Conservation (phyloP, 2,888 invertebrate species). For the Polydrusus tereticollis region DNA sequence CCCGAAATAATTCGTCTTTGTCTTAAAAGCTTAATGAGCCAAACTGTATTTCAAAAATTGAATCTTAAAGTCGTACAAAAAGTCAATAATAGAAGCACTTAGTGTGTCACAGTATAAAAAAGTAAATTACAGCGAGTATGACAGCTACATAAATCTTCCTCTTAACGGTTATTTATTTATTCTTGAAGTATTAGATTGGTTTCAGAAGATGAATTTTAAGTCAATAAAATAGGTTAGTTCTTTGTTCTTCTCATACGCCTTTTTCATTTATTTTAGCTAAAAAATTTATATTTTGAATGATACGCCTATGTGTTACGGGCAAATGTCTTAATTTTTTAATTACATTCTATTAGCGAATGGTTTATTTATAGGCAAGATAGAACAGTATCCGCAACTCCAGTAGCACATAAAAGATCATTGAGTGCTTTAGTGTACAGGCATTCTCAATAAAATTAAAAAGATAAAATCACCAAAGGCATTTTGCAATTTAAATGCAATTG, state of each 20-base stretch:
- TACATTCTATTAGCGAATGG: neutral
- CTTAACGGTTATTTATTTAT: constrained; percentile 5
- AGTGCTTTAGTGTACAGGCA: constrained; percentile 26
- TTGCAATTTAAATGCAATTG: constrained; percentile 49
- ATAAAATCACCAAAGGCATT: constrained; percentile 36
- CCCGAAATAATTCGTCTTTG: constrained; percentile 30
- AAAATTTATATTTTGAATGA: too few relatives aligned
- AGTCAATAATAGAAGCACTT: constrained; percentile 36
- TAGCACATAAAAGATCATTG: constrained; percentile 21
- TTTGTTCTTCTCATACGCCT: too few relatives aligned
- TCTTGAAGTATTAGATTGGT: neutral
- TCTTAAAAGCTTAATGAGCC: constrained; percentile 39
- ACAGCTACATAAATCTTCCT: constrained; percentile 21
- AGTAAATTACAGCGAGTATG: constrained; percentile 42
- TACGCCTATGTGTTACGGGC: neutral
- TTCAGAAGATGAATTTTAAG: neutral
- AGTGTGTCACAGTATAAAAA: constrained; percentile 44
- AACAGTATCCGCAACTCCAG: constrained; percentile 16
- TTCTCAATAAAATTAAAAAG: constrained; percentile 45
- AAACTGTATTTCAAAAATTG: constrained; percentile 33
- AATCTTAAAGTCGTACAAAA: constrained; percentile 28
- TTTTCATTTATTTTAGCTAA: too few relatives aligned
- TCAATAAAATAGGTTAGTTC: neutral
- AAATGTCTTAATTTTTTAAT: constrained; percentile 12
- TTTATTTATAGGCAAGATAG: neutral